phyloP scores from a whole-genome alignment of 2,888 invertebrate species.

The Pammene aurita region DNA sequence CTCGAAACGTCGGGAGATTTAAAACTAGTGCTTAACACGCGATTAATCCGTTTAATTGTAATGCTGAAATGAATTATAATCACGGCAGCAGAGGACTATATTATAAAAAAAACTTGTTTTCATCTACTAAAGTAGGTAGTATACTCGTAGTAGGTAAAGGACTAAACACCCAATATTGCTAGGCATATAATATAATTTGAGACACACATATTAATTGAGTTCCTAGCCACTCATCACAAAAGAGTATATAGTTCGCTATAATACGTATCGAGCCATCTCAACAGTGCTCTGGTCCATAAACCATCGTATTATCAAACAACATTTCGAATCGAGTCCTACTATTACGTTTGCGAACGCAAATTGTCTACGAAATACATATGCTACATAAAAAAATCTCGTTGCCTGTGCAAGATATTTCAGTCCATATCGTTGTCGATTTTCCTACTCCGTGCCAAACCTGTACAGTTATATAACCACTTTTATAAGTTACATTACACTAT shows the following conservation, averaged over 20 bases:
- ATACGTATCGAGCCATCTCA: neutral
- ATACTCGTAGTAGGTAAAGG: neutral
- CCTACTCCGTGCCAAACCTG: constrained; percentile 15
- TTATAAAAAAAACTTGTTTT: no score
- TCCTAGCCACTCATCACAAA: neutral
- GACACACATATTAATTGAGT: neutral
- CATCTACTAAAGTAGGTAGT: neutral
- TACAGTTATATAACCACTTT: constrained; percentile 20
- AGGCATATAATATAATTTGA: neutral
- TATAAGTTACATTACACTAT: constrained; percentile 7
- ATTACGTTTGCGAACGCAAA: constrained; percentile 3
- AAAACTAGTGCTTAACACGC: no score
- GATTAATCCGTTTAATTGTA: no score
- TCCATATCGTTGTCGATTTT: constrained; percentile 16
- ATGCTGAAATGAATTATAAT: no score
- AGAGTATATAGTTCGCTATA: constrained; percentile 3
- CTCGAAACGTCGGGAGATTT: no score
- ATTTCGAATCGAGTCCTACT: constrained; percentile 2
- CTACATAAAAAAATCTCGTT: constrained; percentile 2
- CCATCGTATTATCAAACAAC: constrained; percentile 4
- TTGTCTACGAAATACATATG: constrained; percentile 2
- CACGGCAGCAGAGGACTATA: no score
- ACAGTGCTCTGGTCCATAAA: neutral
- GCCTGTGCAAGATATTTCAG: neutral
- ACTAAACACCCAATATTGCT: neutral